These are phyloP conservation scores for Linnaemya vulpina DNA, from an alignment of 2,888 invertebrate genomes.

Conservation along the genomic window DNA sequence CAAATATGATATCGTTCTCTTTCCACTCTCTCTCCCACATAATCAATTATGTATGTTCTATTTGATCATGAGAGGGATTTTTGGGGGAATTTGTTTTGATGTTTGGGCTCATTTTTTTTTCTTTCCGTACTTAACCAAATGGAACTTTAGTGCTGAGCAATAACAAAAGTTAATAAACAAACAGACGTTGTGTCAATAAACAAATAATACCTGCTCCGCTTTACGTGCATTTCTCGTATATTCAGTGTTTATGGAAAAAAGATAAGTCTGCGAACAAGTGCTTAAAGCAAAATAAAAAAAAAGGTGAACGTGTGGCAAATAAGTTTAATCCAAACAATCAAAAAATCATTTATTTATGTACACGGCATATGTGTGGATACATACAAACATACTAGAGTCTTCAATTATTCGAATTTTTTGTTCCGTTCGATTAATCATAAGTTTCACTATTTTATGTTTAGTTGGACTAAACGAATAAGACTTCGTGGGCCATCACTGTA, in stretches of 20 bases:
- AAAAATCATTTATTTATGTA: slow-evolving; percentile 22
- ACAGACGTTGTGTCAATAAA: slow-evolving; percentile 44
- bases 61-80: slow-evolving; percentile 4
- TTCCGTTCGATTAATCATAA: too few relatives aligned
- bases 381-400: not conserved
- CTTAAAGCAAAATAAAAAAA: slow-evolving; percentile 51
- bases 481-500: too few relatives aligned
- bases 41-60: slow-evolving; percentile 32
- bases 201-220: slow-evolving; percentile 11
- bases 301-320: slow-evolving; percentile 44
- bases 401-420: too few relatives aligned
- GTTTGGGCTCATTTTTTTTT: slow-evolving; percentile 15
- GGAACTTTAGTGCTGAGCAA: slow-evolving; percentile 61
- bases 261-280: slow-evolving; percentile 64
- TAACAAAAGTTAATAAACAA: slow-evolving; percentile 61
- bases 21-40: slow-evolving; percentile 27
- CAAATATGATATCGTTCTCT: slow-evolving; percentile 30
- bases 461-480: too few relatives aligned
- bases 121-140: slow-evolving; percentile 45
- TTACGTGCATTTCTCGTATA: not conserved
- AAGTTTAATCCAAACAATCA: slow-evolving; percentile 40
- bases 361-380: not conserved
- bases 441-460: too few relatives aligned
- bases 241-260: slow-evolving; percentile 22
- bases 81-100: not conserved